A percentile compares a stretch with the other conserved stretches of the same genome.
These are phyloP conservation scores for Bombus impatiens DNA, from an alignment of 1,140 invertebrate species.

Conservation along the genomic window DNA sequence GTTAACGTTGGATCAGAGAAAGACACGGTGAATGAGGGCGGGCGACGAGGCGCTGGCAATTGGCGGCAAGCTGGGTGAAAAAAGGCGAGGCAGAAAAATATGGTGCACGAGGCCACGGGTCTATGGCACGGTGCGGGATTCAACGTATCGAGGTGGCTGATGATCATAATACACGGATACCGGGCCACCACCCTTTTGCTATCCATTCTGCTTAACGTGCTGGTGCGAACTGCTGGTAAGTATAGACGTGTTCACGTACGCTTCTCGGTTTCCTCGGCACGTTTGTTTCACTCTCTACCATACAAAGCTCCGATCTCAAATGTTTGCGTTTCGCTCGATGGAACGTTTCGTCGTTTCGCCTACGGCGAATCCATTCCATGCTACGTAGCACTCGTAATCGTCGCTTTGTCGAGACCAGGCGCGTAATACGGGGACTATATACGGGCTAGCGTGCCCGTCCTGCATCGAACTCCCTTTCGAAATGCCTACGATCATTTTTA, in stretches of 20 bases:
- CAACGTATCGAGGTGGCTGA: constrained; percentile 69
- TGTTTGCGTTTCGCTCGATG: constrained; percentile 37
- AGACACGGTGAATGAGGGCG: constrained; percentile 62
- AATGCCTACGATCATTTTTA: constrained; percentile 26
- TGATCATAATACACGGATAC: constrained; percentile 72
- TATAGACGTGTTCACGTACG: constrained; percentile 24
- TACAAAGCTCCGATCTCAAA: background rate
- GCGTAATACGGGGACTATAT: background rate
- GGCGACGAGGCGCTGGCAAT: constrained; percentile 21
- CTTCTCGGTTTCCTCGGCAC: constrained; percentile 18
- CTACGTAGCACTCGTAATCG: constrained; percentile 5
- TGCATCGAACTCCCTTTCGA: background rate
- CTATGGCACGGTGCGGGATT: constrained; percentile 68
- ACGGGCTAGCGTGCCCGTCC: background rate
- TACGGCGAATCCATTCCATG: constrained; percentile 27
- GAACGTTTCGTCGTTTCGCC: constrained; percentile 6
- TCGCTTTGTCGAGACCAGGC: constrained; percentile 11
- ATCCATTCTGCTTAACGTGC: constrained; percentile 71
- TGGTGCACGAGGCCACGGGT: constrained; percentile 69
- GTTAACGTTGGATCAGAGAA: constrained; percentile 13
- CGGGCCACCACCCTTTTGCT: constrained; percentile 66
- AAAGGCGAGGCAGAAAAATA: constrained; percentile 62
- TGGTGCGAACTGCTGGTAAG: constrained; percentile 71
- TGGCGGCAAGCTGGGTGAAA: constrained; percentile 45
- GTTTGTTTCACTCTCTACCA: background rate